phyloP scores from a whole-genome alignment of 2,113 vertebrate genomes.

The Clarias macrocephalus region DNA sequence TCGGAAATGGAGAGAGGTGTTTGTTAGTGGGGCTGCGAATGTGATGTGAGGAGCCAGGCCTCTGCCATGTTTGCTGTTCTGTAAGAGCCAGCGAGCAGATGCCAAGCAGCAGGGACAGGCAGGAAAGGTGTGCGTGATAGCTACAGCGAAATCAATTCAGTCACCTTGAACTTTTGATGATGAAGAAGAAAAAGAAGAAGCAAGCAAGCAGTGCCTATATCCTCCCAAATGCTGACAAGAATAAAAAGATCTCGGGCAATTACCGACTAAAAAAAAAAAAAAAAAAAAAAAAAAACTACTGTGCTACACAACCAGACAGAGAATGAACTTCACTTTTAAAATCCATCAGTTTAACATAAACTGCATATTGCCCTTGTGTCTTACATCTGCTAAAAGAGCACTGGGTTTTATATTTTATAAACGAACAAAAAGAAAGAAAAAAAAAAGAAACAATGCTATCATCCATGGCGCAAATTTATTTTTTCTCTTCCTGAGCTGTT shows the following conservation, averaged over 20 bases:
- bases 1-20: conserved; percentile 53
- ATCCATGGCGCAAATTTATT: conserved; percentile 9
- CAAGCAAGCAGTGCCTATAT: conserved; percentile 53
- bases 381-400: neutral
- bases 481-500: conserved; percentile 27
- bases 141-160: conserved; percentile 64
- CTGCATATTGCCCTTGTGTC: conserved; percentile 4
- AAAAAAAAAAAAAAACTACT: neutral
- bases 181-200: conserved; percentile 61
- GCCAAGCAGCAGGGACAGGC: conserved; percentile 49
- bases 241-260: conserved; percentile 39
- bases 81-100: conserved; percentile 59
- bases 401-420: neutral
- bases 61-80: conserved; percentile 61
- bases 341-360: conserved; percentile 16
- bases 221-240: conserved; percentile 25
- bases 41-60: conserved; percentile 56
- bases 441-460: neutral
- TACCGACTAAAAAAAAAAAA: neutral
- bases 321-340: conserved; percentile 30
- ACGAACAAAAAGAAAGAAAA: neutral
- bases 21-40: conserved; percentile 54
- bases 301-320: conserved; percentile 18
- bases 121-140: conserved; percentile 49
- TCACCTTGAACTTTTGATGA: conserved; percentile 68